Evolutionary conservation across 2,888 invertebrate species (phyloP).

Genomic region (Xanthia icteritia): DNA sequence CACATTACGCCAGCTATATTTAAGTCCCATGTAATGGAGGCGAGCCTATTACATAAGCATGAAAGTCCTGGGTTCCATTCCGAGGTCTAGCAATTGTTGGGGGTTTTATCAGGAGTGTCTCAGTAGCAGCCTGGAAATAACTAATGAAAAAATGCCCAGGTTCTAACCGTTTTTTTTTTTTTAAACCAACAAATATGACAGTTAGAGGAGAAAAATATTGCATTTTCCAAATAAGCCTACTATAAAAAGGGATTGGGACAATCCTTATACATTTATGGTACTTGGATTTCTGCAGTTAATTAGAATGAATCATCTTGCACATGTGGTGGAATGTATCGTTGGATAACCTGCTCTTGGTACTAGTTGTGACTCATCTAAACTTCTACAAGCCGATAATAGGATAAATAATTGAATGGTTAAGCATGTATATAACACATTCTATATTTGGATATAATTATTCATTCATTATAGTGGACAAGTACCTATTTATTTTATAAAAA

Average conservation of each 20-base stretch:
- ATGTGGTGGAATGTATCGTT: conserved; percentile 16
- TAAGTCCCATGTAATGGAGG: neutral
- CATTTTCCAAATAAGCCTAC: neutral
- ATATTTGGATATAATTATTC: neutral
- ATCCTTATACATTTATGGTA: neutral
- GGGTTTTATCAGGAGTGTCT: neutral
- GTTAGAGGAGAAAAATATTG: neutral
- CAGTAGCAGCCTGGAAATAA: neutral
- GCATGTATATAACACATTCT: conserved; percentile 13
- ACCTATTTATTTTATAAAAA: neutral
- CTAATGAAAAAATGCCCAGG: neutral
- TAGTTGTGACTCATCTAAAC: conserved; percentile 32
- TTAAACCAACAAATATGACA: neutral
- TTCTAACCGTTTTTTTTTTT: too few species aligned
- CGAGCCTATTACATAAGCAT: neutral
- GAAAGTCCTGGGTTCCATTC: neutral
- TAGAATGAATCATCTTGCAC: conserved; percentile 33
- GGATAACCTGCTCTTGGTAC: conserved; percentile 6
- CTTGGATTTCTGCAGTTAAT: neutral
- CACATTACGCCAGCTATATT: neutral
- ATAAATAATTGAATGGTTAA: conserved; percentile 30
- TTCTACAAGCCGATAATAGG: conserved; percentile 11
- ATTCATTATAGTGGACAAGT: conserved; percentile 1
- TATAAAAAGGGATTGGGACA: neutral
- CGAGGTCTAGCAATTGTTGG: neutral